Conservation (phyloP, 2,888 invertebrate species). For the Dugesia japonica region DNA sequence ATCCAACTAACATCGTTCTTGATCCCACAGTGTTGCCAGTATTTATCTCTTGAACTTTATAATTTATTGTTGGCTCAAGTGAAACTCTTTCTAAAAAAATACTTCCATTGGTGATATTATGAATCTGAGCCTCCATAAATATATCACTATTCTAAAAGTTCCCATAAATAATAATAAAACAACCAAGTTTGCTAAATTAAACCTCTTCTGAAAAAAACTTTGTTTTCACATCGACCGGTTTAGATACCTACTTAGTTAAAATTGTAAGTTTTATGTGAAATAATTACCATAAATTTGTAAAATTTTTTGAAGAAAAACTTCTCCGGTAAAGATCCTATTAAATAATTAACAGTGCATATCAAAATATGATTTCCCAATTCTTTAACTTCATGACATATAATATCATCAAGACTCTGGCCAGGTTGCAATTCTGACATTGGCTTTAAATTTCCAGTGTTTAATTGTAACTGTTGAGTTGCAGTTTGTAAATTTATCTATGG, state of each 20-base stretch:
- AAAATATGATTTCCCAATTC: constrained; percentile 91
- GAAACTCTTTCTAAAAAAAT: constrained; percentile 84
- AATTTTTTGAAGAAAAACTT: constrained; percentile 80
- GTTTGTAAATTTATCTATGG: constrained; percentile 79
- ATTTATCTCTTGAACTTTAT: constrained; percentile 54
- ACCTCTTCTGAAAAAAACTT: constrained; percentile 78
- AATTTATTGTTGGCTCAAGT: constrained; percentile 74
- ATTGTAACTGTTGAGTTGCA: constrained; percentile 64
- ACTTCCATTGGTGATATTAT: constrained; percentile 78
- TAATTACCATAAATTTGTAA: constrained; percentile 65
- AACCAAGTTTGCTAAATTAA: neutral
- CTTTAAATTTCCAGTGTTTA: constrained; percentile 57
- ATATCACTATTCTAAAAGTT: constrained; percentile 55
- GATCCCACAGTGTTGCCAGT: constrained; percentile 32
- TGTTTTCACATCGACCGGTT: constrained; percentile 91
- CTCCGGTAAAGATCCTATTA: constrained; percentile 54
- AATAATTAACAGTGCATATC: constrained; percentile 85
- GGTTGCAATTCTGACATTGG: constrained; percentile 54
- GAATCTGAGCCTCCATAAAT: constrained; percentile 62
- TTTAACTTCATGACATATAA: constrained; percentile 96
- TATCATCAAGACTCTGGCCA: constrained; percentile 74
- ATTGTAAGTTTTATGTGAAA: neutral
- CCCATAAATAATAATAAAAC: neutral
- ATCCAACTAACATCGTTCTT: neutral
- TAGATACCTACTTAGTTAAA: constrained; percentile 60